These are phyloP conservation scores for Lepeophtheirus salmonis DNA, from an alignment of 1,140 invertebrate genomes.

Conservation along the genomic window DNA sequence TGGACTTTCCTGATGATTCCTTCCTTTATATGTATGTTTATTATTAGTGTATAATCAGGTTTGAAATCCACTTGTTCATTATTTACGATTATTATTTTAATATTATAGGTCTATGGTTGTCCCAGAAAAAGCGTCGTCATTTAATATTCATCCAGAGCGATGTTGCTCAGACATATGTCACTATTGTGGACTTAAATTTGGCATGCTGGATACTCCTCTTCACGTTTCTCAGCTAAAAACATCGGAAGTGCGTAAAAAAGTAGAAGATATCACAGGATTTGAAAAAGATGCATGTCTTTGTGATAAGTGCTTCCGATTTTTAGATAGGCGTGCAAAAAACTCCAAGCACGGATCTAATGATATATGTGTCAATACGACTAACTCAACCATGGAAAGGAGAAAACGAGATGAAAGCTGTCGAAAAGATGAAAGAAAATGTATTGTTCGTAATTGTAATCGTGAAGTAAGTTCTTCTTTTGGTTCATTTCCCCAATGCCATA, in stretches of 20 bases:
- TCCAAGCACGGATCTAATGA: conserved; percentile 37
- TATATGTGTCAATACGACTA: conserved; percentile 39
- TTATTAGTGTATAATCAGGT: background rate
- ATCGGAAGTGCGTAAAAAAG: conserved; percentile 42
- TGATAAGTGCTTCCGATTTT: conserved; percentile 60
- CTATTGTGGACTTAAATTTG: conserved; percentile 64
- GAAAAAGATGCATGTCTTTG: conserved; percentile 59
- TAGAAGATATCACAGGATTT: conserved; percentile 25
- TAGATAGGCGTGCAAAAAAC: conserved; percentile 49
- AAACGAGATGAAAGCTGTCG: conserved; percentile 1
- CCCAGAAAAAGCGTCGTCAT: conserved; percentile 62
- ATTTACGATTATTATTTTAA: conserved; percentile 1
- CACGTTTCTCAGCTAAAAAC: conserved; percentile 64
- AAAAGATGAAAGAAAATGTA: conserved; percentile 7
- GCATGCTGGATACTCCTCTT: conserved; percentile 58
- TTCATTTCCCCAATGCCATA: too few relatives aligned
- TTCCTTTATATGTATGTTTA: background rate
- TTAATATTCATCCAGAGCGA: conserved; percentile 56
- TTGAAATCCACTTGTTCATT: background rate
- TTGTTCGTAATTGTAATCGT: conserved; percentile 14
- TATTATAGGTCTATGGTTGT: conserved; percentile 38
- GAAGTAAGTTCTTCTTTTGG: too few relatives aligned
- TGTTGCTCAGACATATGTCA: conserved; percentile 59
- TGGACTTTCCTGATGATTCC: too few relatives aligned
- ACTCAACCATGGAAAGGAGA: background rate